Evolutionary conservation across 1,140 invertebrate species (phyloP).

Genomic region (Bacillus rossius): DNA sequence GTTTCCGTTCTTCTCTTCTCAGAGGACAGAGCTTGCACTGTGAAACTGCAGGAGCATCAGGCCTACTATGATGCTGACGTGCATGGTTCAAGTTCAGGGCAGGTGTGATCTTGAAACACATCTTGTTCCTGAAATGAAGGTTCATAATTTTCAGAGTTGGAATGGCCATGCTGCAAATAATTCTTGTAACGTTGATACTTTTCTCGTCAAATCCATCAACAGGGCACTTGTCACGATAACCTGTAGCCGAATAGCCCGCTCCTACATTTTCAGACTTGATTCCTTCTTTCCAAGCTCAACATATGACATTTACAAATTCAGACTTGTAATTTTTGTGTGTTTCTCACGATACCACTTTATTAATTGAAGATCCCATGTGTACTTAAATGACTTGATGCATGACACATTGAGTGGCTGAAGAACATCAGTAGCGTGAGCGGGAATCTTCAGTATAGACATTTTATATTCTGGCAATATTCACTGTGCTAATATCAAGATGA

Average conservation of each 20-base stretch:
- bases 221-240: slow-evolving; percentile 10
- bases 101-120: no score
- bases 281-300: slow-evolving; percentile 4
- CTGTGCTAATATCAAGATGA: slow-evolving; percentile 9
- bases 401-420: slow-evolving; percentile 11
- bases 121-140: no score
- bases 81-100: no score
- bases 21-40: no score
- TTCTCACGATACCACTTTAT: slow-evolving; percentile 10
- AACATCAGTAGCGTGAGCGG: slow-evolving; percentile 12
- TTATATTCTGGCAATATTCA: slow-evolving; percentile 3
- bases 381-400: slow-evolving; percentile 12
- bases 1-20: no score
- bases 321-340: slow-evolving; percentile 7
- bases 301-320: slow-evolving; percentile 7
- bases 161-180: no score
- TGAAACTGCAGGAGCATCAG: no score
- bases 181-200: slow-evolving; percentile 7
- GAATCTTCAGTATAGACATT: slow-evolving; percentile 12
- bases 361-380: slow-evolving; percentile 11
- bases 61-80: no score
- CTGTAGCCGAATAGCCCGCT: slow-evolving; percentile 3
- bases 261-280: slow-evolving; percentile 2
- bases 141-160: no score
- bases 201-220: slow-evolving; percentile 11